These are phyloP conservation scores for Zalophus californianus DNA, from an alignment of 2,797 vertebrate species.

Conservation along the genomic window DNA sequence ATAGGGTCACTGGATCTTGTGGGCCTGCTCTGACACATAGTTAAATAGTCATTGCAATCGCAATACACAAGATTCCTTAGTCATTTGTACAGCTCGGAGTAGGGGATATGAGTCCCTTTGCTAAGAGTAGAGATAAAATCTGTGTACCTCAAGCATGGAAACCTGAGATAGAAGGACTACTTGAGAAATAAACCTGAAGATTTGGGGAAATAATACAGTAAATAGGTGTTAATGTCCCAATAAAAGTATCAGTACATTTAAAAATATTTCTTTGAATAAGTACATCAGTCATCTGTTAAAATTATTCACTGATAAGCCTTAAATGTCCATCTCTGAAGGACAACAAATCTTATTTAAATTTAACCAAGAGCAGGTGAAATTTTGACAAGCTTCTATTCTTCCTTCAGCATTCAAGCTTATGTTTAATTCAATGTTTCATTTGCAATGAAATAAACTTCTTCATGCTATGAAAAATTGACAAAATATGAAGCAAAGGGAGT, in stretches of 20 bases:
- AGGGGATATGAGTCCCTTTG: not conserved
- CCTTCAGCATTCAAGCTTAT: conserved; percentile 20
- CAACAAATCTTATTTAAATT: conserved; percentile 58
- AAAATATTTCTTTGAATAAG: conserved; percentile 13
- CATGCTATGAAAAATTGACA: conserved; percentile 58
- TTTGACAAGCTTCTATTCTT: conserved; percentile 37
- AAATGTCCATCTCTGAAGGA: not conserved
- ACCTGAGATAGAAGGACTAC: not conserved
- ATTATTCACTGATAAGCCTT: not conserved
- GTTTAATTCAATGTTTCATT: conserved; percentile 75
- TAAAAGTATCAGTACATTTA: not conserved
- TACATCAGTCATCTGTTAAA: not conserved
- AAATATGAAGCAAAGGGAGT: conserved; percentile 27
- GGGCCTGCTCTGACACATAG: not conserved
- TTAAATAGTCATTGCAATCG: not conserved
- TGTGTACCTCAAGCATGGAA: not conserved
- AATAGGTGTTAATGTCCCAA: not conserved
- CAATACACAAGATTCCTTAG: not conserved
- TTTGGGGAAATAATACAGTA: not conserved
- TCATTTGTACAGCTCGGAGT: not conserved
- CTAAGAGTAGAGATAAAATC: not conserved
- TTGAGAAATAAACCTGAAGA: conserved; percentile 1
- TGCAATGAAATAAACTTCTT: conserved; percentile 53
- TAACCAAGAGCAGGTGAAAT: not conserved
- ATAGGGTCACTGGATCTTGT: conserved; percentile 56